These are phyloP conservation scores for Pterois miles DNA, from an alignment of 2,797 vertebrate genomes.

Conservation along the genomic window DNA sequence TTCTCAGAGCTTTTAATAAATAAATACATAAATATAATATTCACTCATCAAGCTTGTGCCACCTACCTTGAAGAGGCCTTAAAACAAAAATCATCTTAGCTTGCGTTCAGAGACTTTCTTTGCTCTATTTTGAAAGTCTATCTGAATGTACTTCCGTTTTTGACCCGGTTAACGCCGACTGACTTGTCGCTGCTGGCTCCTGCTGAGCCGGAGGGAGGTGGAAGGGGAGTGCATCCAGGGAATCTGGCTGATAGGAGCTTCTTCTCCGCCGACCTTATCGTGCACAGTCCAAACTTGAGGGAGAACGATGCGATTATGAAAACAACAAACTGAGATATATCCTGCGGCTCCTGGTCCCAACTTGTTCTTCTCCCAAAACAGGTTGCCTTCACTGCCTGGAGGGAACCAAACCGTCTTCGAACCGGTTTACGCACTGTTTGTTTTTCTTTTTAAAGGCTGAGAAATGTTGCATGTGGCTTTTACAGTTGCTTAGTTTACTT, in stretches of 20 bases:
- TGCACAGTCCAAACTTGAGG: conserved; percentile 19
- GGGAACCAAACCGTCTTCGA: not conserved
- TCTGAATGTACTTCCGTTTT: not conserved
- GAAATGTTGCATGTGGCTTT: not conserved
- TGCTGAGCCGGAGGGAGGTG: conserved; percentile 24
- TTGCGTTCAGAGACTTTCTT: not conserved
- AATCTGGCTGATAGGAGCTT: conserved; percentile 29
- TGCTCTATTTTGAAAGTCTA: conserved; percentile 58
- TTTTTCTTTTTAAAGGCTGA: not conserved
- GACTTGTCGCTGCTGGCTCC: conserved; percentile 23
- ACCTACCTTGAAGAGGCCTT: not conserved
- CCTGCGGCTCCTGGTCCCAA: conserved; percentile 20
- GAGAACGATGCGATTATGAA: not conserved
- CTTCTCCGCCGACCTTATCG: conserved; percentile 29
- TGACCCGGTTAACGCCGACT: not conserved
- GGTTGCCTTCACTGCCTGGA: not conserved
- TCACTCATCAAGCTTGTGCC: not conserved
- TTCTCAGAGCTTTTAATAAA: no score
- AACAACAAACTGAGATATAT: not conserved
- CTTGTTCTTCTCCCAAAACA: conserved; percentile 11
- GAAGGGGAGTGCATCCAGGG: conserved; percentile 28
- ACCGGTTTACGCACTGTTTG: not conserved
- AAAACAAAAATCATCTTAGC: not conserved
- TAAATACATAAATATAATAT: no score
- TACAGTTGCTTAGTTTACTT: conserved; percentile 17